Evolutionary conservation across 2,888 invertebrate genomes (phyloP).

Genomic region (Mellilla xanthometata): DNA sequence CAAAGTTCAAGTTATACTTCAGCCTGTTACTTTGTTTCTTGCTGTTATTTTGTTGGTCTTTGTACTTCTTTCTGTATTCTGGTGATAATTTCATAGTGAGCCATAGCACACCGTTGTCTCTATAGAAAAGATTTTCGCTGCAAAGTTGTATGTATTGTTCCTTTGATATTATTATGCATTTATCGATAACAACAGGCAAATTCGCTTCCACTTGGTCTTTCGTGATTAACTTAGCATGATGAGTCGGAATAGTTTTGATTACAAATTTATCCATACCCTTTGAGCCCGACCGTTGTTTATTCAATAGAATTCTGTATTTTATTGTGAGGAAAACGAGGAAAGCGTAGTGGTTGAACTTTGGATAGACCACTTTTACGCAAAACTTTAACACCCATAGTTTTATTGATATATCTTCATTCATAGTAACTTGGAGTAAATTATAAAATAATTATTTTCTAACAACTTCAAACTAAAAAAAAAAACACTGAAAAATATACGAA

Average conservation of each 20-base stretch:
- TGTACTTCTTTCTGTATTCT: conserved; percentile 49
- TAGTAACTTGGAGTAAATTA: conserved; percentile 42
- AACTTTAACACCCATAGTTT: conserved; percentile 75
- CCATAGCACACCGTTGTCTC: conserved; percentile 73
- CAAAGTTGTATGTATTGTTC: conserved; percentile 65
- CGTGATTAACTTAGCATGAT: conserved; percentile 46
- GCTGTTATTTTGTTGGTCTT: conserved; percentile 36
- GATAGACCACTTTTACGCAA: conserved; percentile 72
- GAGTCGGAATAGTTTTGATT: conserved; percentile 53
- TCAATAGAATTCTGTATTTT: conserved; percentile 63
- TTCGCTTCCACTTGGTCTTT: conserved; percentile 53
- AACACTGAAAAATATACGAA: not conserved
- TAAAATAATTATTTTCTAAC: not conserved
- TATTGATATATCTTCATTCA: conserved; percentile 55
- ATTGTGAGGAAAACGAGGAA: conserved; percentile 70
- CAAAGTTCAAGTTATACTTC: conserved; percentile 54
- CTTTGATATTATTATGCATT: conserved; percentile 66
- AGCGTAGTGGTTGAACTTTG: conserved; percentile 68
- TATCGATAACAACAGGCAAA: conserved; percentile 52
- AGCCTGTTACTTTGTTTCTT: conserved; percentile 35
- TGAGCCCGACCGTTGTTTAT: conserved; percentile 31
- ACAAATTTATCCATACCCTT: conserved; percentile 52
- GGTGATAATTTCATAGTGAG: conserved; percentile 57
- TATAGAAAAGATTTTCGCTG: conserved; percentile 71
- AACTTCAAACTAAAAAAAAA: not conserved